Base-by-base conservation (phyloP, 2,797 vertebrate genomes). In the Gymnoscopelus braueri region DNA sequence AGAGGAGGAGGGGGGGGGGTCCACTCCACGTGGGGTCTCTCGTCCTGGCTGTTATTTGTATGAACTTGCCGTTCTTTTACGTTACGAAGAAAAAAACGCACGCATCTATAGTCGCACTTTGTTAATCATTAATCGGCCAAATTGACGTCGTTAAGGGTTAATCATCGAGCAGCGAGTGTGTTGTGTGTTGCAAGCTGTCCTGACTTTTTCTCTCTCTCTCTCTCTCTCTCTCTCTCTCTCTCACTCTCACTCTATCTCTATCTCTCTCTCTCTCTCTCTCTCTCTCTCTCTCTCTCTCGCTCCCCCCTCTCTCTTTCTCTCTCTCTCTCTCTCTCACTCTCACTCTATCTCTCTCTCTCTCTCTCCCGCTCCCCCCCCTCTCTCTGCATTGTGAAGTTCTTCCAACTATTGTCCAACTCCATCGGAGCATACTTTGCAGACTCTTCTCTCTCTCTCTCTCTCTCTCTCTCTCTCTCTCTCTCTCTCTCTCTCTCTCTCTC, bases 61-160 rank as follows among this genome's bases (percentile, higher is more conserved):
- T 78, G 60, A 77, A 83, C 72, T 65, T 60, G 64, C 63, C 72
- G 62, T 79, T 76, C 60, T 14, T 24, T 35, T 50, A 19, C 4
- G 4, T 5, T 14, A 3, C 13, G 65, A n/a, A 56, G n/a, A 71
- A 78, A 72, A 71, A 81, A 75, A 84, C 49, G 74, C 49, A 66
- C 44, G 0, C 5, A 48, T 68, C 70, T 58, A 67, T 58, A 67
- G 74, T 49, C 48, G 32, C 64, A 0, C 11, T 12, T 4, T 5
- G 82, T 88, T 65, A 89, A 90, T 91, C 44, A 91, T 88, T 92
- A 75, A 91, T 69, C 57, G 10, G 58, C 63, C 62, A 53, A 83
- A 64, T 52, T 67, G 57, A 75, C 49, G 57, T 69, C 1, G 32
- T 69, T 63, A 24, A 12, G 52, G 19, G 9, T 63, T 8, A 15